Base-by-base conservation (phyloP, 2,797 vertebrate species). In the Gallinago stenura region DNA sequence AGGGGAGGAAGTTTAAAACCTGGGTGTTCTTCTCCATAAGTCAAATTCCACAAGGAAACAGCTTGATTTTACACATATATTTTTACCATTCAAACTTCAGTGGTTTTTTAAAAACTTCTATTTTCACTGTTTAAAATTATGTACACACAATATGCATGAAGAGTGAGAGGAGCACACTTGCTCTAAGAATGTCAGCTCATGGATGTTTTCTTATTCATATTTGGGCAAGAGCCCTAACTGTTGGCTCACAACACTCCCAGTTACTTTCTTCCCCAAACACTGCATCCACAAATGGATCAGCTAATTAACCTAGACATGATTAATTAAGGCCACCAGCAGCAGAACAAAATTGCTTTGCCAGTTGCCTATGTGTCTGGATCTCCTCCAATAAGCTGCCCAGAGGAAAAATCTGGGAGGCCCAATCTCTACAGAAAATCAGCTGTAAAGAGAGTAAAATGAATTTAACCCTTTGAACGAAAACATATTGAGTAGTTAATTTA, bases 1-100 rank as follows among this genome's bases (percentile, higher is more conserved):
- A 97, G 87, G 48, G 93, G 90, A 97, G 97, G 97, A 98, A 98
- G 96, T 98, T 93, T 97, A 97, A 98, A 97, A 97, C 97, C 93
- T 98, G 97, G 97, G 98, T 98, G 98, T 98, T 98, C 95, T 54
- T 64, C 82, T 91, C 82, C 88, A 11, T 86, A 96, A 96, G 87
- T 93, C 83, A 97, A 94, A 96, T 97, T 93, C 97, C 97, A 94
- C 95, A 66, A 96, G 93, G 94, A 97, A 98, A 96, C 93, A 94
- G 93, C 91, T 96, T 94, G 90, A 95, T 98, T 97, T 97, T 96
- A 97, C 89, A 85, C 76, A 94, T 96, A 94, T 88, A 90, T 88
- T 96, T 97, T 96, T 96, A 97, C 95, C 91, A 96, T 93, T 97
- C 87, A 96, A 95, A 96, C 73, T 84, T 97, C 73, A 95, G 87